Evolutionary conservation across 37 sponge, comb jelly and placozoan species (phyloP), one percentile per base, ranked within the genome.

Genomic region (Eunapius fragilis): DNA sequence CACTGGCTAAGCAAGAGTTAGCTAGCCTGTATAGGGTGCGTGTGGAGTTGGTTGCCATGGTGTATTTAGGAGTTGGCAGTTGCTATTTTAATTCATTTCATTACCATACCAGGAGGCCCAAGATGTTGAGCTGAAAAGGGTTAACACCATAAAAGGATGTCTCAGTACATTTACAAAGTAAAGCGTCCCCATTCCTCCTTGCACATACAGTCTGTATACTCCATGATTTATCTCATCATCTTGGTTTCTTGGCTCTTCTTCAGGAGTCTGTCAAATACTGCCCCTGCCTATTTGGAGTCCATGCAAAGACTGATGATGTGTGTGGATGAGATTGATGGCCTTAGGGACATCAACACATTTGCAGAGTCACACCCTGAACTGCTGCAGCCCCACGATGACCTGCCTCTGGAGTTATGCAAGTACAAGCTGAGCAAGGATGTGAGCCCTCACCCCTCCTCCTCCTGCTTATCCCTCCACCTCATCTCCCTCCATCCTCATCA

Each of bases 191-290:
- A 48, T 30, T 47, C 7, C 11, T 79, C 23, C 35, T 9, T n/a
- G n/a, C n/a, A n/a, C n/a, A n/a, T n/a, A n/a, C n/a, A n/a, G n/a
- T n/a, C n/a, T n/a, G n/a, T n/a, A n/a, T n/a, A n/a, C n/a, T n/a
- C n/a, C n/a, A n/a, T n/a, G n/a, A n/a, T n/a, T n/a, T n/a, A n/a
- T n/a, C n/a, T n/a, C n/a, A n/a, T n/a, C n/a, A n/a, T n/a, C n/a
- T n/a, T n/a, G n/a, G n/a, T n/a, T n/a, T 31, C 23, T 35, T 69
- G 33, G 31, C 68, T 72, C 25, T 31, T 12, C n/a, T 74, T 74
- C 72, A 97, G 97, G 74, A 86, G 78, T n/a, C 81, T 94, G 11
- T 94, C 97, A 24, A 94, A 97, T 87, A 94, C 97, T 32, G 92
- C 87, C 77, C 97, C 97, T 24, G 90, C 83, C 12, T 97, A 97